Evolutionary conservation across 1,140 invertebrate species (phyloP).

Genomic region (Zelostemma sp.): DNA sequence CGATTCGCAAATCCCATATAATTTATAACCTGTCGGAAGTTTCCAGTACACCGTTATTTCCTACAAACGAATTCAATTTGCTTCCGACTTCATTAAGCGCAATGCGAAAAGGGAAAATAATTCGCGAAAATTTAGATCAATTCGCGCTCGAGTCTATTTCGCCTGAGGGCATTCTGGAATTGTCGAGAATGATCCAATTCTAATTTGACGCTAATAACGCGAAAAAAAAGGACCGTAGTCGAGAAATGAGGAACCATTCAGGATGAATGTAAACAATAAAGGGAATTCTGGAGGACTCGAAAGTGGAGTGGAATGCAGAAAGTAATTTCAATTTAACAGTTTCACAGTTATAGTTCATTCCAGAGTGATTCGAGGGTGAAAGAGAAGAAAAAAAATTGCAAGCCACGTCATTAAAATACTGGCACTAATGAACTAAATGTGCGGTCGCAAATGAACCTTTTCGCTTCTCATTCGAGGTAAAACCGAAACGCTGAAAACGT

Average conservation of each 20-base stretch:
- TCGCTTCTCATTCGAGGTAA: slow-evolving; percentile 13
- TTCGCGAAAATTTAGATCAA: slow-evolving; percentile 23
- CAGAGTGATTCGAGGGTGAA: slow-evolving; percentile 11
- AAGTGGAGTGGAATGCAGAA: slow-evolving; percentile 13
- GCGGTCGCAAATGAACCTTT: slow-evolving; percentile 31
- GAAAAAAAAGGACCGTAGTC: not conserved
- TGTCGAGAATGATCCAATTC: no score
- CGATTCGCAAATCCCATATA: slow-evolving; percentile 32
- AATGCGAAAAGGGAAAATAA: slow-evolving; percentile 21
- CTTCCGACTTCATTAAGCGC: slow-evolving; percentile 11
- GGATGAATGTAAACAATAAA: not conserved
- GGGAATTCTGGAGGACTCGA: not conserved
- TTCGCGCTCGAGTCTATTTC: slow-evolving; percentile 6
- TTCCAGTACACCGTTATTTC: slow-evolving; percentile 26
- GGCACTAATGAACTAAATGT: slow-evolving; percentile 39
- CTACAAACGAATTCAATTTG: slow-evolving; percentile 34
- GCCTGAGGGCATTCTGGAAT: no score
- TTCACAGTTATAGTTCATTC: slow-evolving; percentile 10
- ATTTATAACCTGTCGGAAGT: slow-evolving; percentile 16
- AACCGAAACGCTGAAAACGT: slow-evolving; percentile 11
- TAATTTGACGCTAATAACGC: no score
- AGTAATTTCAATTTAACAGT: slow-evolving; percentile 31
- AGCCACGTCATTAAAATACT: slow-evolving; percentile 36
- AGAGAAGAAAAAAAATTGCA: slow-evolving; percentile 24
- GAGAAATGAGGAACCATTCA: not conserved